Evolutionary conservation across 2,113 vertebrate genomes (phyloP).

Genomic region (Labeo catla): DNA sequence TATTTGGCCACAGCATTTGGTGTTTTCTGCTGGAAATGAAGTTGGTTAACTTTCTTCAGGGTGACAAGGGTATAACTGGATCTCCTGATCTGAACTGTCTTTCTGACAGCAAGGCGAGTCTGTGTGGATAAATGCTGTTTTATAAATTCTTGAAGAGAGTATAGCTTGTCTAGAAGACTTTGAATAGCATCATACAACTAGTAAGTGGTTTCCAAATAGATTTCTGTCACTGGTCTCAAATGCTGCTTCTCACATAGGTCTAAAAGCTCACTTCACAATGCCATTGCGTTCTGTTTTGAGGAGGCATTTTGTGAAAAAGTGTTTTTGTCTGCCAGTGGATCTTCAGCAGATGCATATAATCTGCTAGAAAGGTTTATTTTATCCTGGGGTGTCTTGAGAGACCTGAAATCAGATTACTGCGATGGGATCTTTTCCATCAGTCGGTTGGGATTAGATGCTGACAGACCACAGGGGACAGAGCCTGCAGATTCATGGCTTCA

Average conservation of each 20-base stretch:
- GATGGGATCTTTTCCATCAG: slow-evolving; percentile 34
- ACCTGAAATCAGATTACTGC: slow-evolving; percentile 45
- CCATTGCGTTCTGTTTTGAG: neutral
- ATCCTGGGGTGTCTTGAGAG: slow-evolving; percentile 19
- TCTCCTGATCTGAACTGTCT: neutral
- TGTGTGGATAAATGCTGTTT: neutral
- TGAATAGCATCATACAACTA: neutral
- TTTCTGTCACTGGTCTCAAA: slow-evolving; percentile 26
- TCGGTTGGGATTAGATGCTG: slow-evolving; percentile 32
- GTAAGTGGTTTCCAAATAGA: neutral
- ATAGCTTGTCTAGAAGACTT: neutral
- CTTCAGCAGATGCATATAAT: slow-evolving; percentile 40
- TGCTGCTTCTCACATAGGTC: slow-evolving; percentile 44
- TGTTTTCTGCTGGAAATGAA: neutral
- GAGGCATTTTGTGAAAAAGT: neutral
- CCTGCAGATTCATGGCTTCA: neutral
- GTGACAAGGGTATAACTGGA: neutral
- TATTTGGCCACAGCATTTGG: neutral
- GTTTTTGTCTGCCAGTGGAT: neutral
- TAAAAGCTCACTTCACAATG: slow-evolving; percentile 59
- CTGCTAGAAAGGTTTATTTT: slow-evolving; percentile 47
- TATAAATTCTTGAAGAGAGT: neutral
- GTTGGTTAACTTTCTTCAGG: neutral
- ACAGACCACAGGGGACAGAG: neutral
- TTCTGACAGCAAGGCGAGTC: neutral